Percentiles rank a stretch among this genome's conserved stretches.
These are phyloP conservation scores for Pseudomyrmex pallidus DNA, from an alignment of 1,140 invertebrate genomes.

Conservation along the genomic window DNA sequence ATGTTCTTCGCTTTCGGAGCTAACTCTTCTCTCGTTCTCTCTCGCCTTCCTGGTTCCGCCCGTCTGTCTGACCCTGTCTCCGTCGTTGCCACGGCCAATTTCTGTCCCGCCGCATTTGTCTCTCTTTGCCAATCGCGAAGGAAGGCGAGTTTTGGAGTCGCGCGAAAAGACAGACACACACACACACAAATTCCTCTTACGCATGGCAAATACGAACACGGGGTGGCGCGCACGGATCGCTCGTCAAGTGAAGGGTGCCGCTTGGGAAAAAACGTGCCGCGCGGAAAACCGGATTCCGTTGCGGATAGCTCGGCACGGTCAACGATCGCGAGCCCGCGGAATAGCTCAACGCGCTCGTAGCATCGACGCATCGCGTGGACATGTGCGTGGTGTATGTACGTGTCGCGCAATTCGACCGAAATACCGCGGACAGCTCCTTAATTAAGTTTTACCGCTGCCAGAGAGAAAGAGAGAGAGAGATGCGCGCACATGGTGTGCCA, in stretches of 20 bases:
- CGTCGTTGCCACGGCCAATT: conserved; percentile 80
- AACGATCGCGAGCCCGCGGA: conserved; percentile 63
- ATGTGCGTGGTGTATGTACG: background rate
- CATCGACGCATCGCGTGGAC: background rate
- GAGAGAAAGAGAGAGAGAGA: background rate
- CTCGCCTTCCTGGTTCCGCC: conserved; percentile 4
- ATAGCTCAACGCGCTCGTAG: conserved; percentile 49
- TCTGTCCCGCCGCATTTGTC: conserved; percentile 82
- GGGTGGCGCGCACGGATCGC: background rate
- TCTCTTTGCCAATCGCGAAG: conserved; percentile 80
- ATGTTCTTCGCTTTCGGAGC: conserved; percentile 38
- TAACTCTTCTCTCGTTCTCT: conserved; percentile 7
- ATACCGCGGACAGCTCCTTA: conserved; percentile 54
- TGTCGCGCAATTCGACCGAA: conserved; percentile 56
- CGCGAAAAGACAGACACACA: conserved; percentile 35
- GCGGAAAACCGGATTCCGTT: conserved; percentile 63
- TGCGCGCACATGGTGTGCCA: conserved; percentile 26
- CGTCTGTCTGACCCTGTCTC: conserved; percentile 44
- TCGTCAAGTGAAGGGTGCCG: background rate
- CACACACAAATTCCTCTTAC: background rate
- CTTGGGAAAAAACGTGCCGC: background rate
- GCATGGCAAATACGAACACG: background rate
- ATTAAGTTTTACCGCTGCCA: conserved; percentile 57
- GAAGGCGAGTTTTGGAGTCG: background rate
- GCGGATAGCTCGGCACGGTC: conserved; percentile 69